These are phyloP conservation scores for Pseudomyrmex pallidus DNA, from an alignment of 1,140 invertebrate species.

Conservation along the genomic window DNA sequence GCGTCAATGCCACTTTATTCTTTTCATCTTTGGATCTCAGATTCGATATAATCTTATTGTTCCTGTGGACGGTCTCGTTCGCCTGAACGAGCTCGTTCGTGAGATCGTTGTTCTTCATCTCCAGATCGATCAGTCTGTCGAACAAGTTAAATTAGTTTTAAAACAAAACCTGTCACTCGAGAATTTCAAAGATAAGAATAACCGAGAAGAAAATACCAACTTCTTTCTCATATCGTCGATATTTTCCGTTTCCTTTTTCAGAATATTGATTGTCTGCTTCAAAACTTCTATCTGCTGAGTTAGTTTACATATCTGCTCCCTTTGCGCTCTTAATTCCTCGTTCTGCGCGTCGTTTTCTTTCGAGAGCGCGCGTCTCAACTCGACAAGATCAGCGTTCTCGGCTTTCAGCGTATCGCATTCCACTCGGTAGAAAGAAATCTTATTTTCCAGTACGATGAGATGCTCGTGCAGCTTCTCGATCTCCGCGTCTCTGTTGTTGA, in stretches of 20 bases:
- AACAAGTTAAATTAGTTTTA: background rate
- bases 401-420: conserved; percentile 23
- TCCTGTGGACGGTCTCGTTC: conserved; percentile 39
- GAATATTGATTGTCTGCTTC: background rate
- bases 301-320: conserved; percentile 26
- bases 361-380: conserved; percentile 22
- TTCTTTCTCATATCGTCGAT: conserved; percentile 33
- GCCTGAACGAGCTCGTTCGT: conserved; percentile 27
- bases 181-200: background rate
- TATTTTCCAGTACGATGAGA: background rate
- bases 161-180: background rate
- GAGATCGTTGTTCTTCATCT: conserved; percentile 57
- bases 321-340: conserved; percentile 43
- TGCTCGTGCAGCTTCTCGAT: conserved; percentile 37
- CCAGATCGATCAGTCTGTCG: conserved; percentile 56
- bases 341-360: background rate
- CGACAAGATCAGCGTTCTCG: conserved; percentile 27
- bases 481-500: conserved; percentile 31
- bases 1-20: conserved; percentile 16
- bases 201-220: conserved; percentile 24
- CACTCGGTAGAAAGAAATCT: conserved; percentile 5
- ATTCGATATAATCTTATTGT: conserved; percentile 41
- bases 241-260: background rate
- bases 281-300: conserved; percentile 22
- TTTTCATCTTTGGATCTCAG: conserved; percentile 31